Conservation (phyloP, 2,113 vertebrate species). For the Epinephelus fuscoguttatus region DNA sequence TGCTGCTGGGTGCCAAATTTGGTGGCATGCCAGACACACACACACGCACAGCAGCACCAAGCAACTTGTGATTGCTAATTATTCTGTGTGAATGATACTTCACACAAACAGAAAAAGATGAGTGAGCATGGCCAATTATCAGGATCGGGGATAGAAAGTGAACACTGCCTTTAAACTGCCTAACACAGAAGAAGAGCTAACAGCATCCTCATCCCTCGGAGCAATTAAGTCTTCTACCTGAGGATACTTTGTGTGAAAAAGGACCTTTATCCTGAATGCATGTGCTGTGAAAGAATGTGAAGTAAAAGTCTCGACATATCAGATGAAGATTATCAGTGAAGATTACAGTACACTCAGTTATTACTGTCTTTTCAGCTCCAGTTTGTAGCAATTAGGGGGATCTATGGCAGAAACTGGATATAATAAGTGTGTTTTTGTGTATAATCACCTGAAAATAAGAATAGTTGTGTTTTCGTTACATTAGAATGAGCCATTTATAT, state of each 20-base stretch:
- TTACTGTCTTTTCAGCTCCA: background rate
- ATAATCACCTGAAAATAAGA: too few relatives aligned
- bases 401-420: too few relatives aligned
- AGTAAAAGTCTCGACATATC: constrained; percentile 29
- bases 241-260: background rate
- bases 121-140: constrained; percentile 75
- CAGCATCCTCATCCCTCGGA: constrained; percentile 36
- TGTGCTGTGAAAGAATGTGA: constrained; percentile 30
- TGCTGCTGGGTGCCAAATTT: constrained; percentile 71
- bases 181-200: constrained; percentile 43
- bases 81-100: constrained; percentile 81
- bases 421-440: too few relatives aligned
- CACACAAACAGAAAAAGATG: constrained; percentile 71
- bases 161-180: constrained; percentile 50
- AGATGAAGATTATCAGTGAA: constrained; percentile 33
- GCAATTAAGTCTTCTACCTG: constrained; percentile 34
- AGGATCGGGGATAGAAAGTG: constrained; percentile 40
- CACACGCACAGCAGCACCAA: constrained; percentile 53
- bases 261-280: background rate
- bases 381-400: too few relatives aligned
- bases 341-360: constrained; percentile 8
- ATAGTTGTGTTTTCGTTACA: too few relatives aligned
- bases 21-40: constrained; percentile 65
- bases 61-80: constrained; percentile 79
- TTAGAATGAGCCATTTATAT: too few relatives aligned